These are phyloP conservation scores for Meriones psammophilus DNA, from an alignment of 2,797 vertebrate genomes.

Conservation along the genomic window DNA sequence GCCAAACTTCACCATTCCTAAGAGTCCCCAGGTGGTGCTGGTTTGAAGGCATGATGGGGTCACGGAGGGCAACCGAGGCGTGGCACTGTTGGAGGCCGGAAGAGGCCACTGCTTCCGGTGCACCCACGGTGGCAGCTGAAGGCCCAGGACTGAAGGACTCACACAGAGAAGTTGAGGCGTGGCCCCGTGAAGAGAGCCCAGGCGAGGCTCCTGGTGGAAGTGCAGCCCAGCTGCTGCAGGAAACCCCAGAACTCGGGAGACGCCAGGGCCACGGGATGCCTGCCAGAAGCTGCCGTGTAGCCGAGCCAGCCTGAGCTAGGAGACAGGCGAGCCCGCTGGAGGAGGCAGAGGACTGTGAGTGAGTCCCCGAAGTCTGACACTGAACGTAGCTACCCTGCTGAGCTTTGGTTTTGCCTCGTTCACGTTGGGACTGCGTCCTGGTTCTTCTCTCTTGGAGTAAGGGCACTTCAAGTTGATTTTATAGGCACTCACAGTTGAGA, in stretches of 20 bases:
- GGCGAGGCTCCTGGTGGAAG: not conserved
- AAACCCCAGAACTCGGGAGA: not conserved
- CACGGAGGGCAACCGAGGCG: not conserved
- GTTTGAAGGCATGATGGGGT: not conserved
- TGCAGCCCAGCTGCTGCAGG: not conserved
- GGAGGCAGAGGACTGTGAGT: not conserved
- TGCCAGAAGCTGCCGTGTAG: too few species aligned
- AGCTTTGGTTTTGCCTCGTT: not conserved
- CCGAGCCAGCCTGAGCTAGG: not conserved
- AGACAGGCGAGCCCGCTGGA: not conserved
- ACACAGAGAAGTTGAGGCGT: not conserved
- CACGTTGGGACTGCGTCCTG: not conserved
- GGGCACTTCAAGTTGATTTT: not conserved
- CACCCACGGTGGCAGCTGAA: not conserved
- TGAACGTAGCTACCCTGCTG: not conserved
- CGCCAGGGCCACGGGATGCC: not conserved
- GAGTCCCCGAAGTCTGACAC: not conserved
- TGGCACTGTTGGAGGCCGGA: not conserved
- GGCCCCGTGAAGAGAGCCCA: not conserved
- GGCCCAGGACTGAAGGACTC: not conserved
- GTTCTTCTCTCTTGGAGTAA: too few species aligned
- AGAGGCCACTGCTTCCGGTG: not conserved
- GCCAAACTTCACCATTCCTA: not conserved
- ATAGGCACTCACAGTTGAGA: not conserved
- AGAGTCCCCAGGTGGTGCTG: not conserved